Conservation (phyloP, 2,888 invertebrate genomes). For the Sesia apiformis region DNA sequence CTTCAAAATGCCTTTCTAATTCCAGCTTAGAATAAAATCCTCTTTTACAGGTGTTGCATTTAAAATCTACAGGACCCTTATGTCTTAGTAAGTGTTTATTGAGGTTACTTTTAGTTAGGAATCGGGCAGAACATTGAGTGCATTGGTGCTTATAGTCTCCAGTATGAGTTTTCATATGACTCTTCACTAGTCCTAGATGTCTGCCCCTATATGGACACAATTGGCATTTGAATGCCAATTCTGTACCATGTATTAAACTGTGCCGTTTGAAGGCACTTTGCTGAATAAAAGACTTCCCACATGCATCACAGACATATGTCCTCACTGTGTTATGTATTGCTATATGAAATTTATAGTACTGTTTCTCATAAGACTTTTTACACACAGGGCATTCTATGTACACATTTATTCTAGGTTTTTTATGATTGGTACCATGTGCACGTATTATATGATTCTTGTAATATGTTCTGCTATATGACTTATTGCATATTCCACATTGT, state of each 20-base stretch:
- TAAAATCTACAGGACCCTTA: slow-evolving; percentile 28
- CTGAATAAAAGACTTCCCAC: slow-evolving; percentile 41
- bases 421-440: background rate
- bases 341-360: slow-evolving; percentile 40
- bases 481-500: slow-evolving; percentile 10
- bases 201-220: slow-evolving; percentile 38
- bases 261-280: slow-evolving; percentile 42
- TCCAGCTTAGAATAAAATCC: slow-evolving; percentile 35
- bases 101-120: slow-evolving; percentile 42
- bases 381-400: slow-evolving; percentile 21
- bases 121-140: slow-evolving; percentile 42
- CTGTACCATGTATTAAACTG: slow-evolving; percentile 32
- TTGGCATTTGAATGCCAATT: slow-evolving; percentile 41
- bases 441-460: slow-evolving; percentile 8
- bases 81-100: slow-evolving; percentile 43
- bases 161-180: slow-evolving; percentile 39
- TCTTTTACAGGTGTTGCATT: slow-evolving; percentile 41
- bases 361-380: slow-evolving; percentile 31
- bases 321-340: slow-evolving; percentile 42
- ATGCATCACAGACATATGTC: slow-evolving; percentile 44
- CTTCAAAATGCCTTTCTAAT: slow-evolving; percentile 37
- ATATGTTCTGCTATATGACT: slow-evolving; percentile 8
- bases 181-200: slow-evolving; percentile 35
- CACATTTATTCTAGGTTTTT: background rate
- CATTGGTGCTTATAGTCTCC: slow-evolving; percentile 45